phyloP scores from a whole-genome alignment of 2,888 invertebrate genomes.

The Stenodera caucasica region DNA sequence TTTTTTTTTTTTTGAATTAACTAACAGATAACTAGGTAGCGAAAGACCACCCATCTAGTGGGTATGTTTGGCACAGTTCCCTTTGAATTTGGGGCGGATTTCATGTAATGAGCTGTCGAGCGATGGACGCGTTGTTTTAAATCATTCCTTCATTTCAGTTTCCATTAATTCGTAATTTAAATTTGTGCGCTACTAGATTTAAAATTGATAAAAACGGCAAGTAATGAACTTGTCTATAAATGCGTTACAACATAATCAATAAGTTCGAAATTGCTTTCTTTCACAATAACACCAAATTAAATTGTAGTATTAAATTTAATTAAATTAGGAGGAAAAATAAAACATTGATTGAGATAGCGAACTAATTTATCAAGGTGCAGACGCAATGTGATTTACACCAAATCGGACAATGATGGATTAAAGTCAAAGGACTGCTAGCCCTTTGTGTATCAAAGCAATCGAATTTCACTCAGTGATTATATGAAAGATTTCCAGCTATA shows the following conservation, averaged over 20 bases:
- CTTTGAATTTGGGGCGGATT: conserved; percentile 16
- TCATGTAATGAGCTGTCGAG: conserved; percentile 37
- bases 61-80: conserved; percentile 9
- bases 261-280: conserved; percentile 18
- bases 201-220: conserved; percentile 20
- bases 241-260: conserved; percentile 17
- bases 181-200: conserved; percentile 32
- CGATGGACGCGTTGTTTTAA: conserved; percentile 36
- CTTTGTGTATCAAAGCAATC: too few relatives aligned
- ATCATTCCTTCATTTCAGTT: conserved; percentile 40
- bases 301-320: too few relatives aligned
- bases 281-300: conserved; percentile 2
- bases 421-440: conserved; percentile 25
- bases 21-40: conserved; percentile 14
- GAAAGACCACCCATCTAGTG: conserved; percentile 18
- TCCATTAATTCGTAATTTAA: conserved; percentile 39
- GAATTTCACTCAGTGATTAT: too few relatives aligned
- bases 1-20: conserved; percentile 18
- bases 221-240: conserved; percentile 17
- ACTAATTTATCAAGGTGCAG: conserved; percentile 32
- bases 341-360: conserved; percentile 15
- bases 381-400: conserved; percentile 28
- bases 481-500: too few relatives aligned
- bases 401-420: conserved; percentile 32
- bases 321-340: conserved; percentile 25